phyloP scores from a whole-genome alignment of 2,888 invertebrate genomes.

The Microdon myrmicae region DNA sequence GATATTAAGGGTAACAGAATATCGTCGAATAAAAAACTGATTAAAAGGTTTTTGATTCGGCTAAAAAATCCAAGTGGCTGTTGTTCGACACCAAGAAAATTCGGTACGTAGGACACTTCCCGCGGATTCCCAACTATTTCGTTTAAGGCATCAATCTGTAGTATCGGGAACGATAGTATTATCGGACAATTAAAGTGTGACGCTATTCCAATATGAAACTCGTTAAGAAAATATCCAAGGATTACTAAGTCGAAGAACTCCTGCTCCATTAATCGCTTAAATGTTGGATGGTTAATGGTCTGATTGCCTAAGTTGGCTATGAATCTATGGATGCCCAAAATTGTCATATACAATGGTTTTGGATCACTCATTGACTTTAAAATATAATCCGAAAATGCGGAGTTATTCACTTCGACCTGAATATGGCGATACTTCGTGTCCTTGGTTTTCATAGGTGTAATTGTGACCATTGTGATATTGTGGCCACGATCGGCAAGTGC shows the following conservation, averaged over 20 bases:
- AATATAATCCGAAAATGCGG: slow-evolving; percentile 36
- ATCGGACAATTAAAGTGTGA: slow-evolving; percentile 60
- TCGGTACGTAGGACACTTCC: slow-evolving; percentile 57
- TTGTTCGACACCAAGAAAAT: slow-evolving; percentile 20
- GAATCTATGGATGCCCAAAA: slow-evolving; percentile 18
- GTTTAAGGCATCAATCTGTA: slow-evolving; percentile 54
- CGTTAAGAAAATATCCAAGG: slow-evolving; percentile 60
- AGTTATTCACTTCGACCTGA: slow-evolving; percentile 37
- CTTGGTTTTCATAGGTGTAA: slow-evolving; percentile 50
- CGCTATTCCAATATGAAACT: slow-evolving; percentile 59
- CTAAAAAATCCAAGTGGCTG: slow-evolving; percentile 10
- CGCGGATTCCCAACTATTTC: slow-evolving; percentile 58
- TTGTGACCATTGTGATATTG: slow-evolving; percentile 59
- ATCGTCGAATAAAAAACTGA: slow-evolving; percentile 7
- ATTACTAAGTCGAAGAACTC: slow-evolving; percentile 60
- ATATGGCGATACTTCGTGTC: slow-evolving; percentile 55
- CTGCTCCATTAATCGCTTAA: slow-evolving; percentile 51
- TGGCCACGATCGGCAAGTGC: slow-evolving; percentile 60
- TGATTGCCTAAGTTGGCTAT: slow-evolving; percentile 42
- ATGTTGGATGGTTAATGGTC: slow-evolving; percentile 49
- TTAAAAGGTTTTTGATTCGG: slow-evolving; percentile 22
- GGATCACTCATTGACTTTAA: slow-evolving; percentile 44
- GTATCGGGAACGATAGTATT: slow-evolving; percentile 56
- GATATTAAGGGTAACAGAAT: not conserved
- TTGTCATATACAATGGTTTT: slow-evolving; percentile 44